A percentile compares a stretch with the other conserved stretches of the same genome.
These are phyloP conservation scores for Thaumatotibia leucotreta DNA, from an alignment of 1,140 invertebrate genomes.

Conservation along the genomic window DNA sequence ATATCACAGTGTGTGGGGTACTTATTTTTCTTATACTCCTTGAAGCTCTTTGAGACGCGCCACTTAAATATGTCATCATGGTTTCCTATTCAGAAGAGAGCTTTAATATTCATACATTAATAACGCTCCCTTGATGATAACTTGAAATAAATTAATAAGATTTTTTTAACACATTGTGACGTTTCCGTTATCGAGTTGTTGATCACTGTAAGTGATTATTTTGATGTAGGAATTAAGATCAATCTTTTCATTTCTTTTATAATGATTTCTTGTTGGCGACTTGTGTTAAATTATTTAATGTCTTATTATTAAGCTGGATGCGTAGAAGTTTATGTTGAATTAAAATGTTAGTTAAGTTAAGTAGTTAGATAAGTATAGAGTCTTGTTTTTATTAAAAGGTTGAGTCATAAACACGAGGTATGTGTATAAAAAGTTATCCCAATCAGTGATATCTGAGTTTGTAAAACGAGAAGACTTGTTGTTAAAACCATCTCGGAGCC, in stretches of 20 bases:
- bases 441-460: slow-evolving; percentile 48
- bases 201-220: slow-evolving; percentile 7
- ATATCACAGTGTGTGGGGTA: slow-evolving; percentile 51
- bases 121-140: slow-evolving; percentile 28
- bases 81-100: slow-evolving; percentile 63
- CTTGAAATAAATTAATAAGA: slow-evolving; percentile 32
- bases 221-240: slow-evolving; percentile 10
- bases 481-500: slow-evolving; percentile 22
- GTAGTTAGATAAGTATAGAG: no score
- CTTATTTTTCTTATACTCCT: slow-evolving; percentile 49
- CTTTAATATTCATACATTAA: slow-evolving; percentile 58
- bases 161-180: slow-evolving; percentile 32
- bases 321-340: neutral
- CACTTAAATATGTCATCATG: slow-evolving; percentile 66
- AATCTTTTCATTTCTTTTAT: slow-evolving; percentile 30
- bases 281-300: neutral
- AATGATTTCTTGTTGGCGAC: slow-evolving; percentile 13
- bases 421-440: slow-evolving; percentile 28
- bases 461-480: slow-evolving; percentile 58
- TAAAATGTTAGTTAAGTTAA: neutral
- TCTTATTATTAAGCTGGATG: neutral
- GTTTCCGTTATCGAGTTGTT: slow-evolving; percentile 18
- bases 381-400: no score
- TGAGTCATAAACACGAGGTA: neutral
- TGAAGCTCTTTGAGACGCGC: slow-evolving; percentile 50